Percentiles rank a stretch among this genome's conserved stretches.
Evolutionary conservation across 2,797 vertebrate genomes (phyloP).

Genomic region (Lemur catta): DNA sequence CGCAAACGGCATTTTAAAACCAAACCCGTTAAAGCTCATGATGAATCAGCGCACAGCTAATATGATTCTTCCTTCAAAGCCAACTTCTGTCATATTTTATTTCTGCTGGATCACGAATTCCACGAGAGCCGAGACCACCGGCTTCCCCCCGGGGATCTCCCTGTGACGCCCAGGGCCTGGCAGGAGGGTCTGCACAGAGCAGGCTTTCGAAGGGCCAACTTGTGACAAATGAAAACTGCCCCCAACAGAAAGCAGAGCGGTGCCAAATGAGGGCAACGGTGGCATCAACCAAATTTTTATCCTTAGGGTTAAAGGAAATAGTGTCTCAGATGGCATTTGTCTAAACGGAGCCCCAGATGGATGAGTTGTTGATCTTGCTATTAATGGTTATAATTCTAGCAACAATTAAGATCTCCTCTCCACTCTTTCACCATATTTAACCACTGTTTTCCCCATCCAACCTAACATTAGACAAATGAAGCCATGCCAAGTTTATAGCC

Average conservation of each 20-base stretch:
- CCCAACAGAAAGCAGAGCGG: no score
- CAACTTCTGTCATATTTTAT: no score
- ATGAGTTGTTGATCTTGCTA: neutral
- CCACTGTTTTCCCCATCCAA: neutral
- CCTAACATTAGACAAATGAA: neutral
- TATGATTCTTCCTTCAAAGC: neutral
- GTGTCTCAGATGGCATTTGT: neutral
- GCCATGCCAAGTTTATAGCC: neutral
- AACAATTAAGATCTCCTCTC: no score
- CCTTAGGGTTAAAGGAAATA: neutral
- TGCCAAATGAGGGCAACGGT: fast-evolving
- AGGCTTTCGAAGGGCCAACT: neutral
- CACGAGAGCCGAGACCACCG: fast-evolving
- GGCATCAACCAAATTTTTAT: neutral
- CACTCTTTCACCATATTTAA: neutral
- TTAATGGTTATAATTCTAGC: neutral
- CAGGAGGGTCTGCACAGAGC: neutral
- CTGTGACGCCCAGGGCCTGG: fast-evolving
- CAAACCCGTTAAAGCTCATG: neutral
- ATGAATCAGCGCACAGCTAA: fast-evolving
- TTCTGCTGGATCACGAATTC: neutral
- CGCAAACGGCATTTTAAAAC: neutral
- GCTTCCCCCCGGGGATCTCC: fast-evolving
- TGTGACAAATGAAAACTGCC: fast-evolving
- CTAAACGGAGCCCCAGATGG: fast-evolving